A percentile compares a stretch with the other conserved stretches of the same genome.
Conservation (phyloP, 2,888 invertebrate species). For the Torymus auratus region DNA sequence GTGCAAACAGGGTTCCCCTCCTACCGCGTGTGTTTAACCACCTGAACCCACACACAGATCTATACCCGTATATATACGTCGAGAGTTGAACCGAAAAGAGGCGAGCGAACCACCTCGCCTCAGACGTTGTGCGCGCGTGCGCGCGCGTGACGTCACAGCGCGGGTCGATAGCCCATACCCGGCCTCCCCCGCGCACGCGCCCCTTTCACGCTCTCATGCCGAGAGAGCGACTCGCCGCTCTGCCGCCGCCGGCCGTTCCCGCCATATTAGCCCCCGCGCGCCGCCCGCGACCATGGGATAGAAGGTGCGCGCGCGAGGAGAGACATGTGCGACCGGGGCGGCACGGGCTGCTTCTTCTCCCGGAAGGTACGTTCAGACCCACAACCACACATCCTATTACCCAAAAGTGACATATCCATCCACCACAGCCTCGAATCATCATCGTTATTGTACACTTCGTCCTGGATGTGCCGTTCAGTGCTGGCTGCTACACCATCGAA, state of each 20-base stretch:
- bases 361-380: conserved; percentile 77
- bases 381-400: background rate
- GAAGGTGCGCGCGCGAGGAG: conserved; percentile 57
- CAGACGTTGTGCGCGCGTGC: conserved; percentile 20
- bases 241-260: conserved; percentile 64
- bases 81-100: too few species aligned
- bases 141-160: conserved; percentile 71
- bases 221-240: conserved; percentile 47
- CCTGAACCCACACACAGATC: too few species aligned
- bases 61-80: too few species aligned
- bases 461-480: too few species aligned
- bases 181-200: conserved; percentile 65
- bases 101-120: too few species aligned
- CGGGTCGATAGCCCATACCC: conserved; percentile 72
- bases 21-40: too few species aligned
- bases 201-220: conserved; percentile 59
- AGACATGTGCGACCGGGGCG: conserved; percentile 84
- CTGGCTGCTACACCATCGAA: too few species aligned
- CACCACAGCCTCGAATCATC: too few species aligned
- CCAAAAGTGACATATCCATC: too few species aligned
- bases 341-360: conserved; percentile 84
- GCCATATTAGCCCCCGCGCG: conserved; percentile 69
- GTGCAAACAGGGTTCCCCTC: too few species aligned
- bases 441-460: too few species aligned
- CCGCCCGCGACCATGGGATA: conserved; percentile 67